These are phyloP conservation scores for Tricholaema leucomelas DNA, from an alignment of 2,113 vertebrate species.

Conservation along the genomic window DNA sequence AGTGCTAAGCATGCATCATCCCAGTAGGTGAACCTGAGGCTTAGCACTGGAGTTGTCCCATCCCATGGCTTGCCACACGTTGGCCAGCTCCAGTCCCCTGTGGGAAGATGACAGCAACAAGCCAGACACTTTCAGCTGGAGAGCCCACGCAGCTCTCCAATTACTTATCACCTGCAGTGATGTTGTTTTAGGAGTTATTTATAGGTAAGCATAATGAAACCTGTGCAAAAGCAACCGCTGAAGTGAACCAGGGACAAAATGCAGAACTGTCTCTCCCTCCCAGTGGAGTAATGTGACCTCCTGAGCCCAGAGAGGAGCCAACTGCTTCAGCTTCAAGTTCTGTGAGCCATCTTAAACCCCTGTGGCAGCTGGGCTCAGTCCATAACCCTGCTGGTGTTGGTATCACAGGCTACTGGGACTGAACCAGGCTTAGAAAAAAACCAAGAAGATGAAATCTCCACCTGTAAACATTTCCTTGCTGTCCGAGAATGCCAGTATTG, in stretches of 20 bases:
- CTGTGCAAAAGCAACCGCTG: background rate
- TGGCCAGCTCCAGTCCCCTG: rapidly evolving
- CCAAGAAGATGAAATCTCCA: background rate
- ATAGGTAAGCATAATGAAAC: background rate
- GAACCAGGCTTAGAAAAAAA: background rate
- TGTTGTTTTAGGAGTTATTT: background rate
- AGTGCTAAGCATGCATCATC: background rate
- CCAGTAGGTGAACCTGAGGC: too few relatives aligned
- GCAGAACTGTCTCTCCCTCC: background rate
- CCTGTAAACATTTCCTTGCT: rapidly evolving
- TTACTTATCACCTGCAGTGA: background rate
- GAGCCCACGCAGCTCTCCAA: background rate
- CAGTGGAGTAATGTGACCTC: rapidly evolving
- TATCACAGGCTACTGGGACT: background rate
- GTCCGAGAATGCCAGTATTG: background rate
- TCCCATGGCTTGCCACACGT: rapidly evolving
- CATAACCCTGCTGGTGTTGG: background rate
- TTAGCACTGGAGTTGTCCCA: background rate
- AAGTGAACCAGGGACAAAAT: background rate
- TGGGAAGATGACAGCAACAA: background rate
- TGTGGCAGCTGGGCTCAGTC: background rate
- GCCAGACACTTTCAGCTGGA: background rate
- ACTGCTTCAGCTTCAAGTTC: background rate
- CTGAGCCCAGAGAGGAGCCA: background rate
- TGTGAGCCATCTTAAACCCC: background rate